phyloP scores from a whole-genome alignment of 2,797 vertebrate species.

The Smutsia temminckii region DNA sequence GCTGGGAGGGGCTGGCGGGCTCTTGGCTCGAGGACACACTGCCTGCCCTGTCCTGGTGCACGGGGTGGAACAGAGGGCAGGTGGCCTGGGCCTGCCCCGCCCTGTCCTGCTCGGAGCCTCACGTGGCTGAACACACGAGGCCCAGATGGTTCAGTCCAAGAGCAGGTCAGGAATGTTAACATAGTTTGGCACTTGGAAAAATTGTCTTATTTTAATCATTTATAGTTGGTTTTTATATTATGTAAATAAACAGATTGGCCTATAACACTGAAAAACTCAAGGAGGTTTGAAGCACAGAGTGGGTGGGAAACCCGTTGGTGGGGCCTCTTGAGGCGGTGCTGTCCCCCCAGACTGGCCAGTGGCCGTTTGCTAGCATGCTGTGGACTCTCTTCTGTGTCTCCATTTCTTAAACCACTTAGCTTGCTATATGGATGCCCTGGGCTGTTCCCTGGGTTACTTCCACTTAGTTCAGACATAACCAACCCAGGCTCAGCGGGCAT shows the following conservation, averaged over 20 bases:
- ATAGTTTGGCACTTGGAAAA: not conserved
- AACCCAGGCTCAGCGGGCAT: not conserved
- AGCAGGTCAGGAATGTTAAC: no score
- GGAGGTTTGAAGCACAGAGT: fast-evolving
- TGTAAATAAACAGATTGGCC: fast-evolving
- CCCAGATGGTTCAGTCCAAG: not conserved
- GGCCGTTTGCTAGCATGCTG: not conserved
- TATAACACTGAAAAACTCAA: fast-evolving
- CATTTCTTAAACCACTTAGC: not conserved
- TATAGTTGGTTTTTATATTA: no score
- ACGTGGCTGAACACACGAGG: fast-evolving
- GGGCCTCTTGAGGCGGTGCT: no score
- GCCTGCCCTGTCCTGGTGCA: not conserved
- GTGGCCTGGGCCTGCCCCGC: fast-evolving
- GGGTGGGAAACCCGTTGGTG: not conserved
- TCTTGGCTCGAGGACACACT: not conserved
- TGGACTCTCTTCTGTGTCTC: not conserved
- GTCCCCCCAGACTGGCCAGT: no score
- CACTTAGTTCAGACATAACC: not conserved
- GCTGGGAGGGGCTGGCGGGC: fast-evolving
- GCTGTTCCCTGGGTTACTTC: not conserved
- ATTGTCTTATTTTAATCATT: not conserved
- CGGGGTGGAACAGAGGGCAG: not conserved
- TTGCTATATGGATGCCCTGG: not conserved
- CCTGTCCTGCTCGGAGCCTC: fast-evolving